These are phyloP conservation scores for Drosophila mayri DNA, from an alignment of 1,140 invertebrate genomes.

Conservation along the genomic window DNA sequence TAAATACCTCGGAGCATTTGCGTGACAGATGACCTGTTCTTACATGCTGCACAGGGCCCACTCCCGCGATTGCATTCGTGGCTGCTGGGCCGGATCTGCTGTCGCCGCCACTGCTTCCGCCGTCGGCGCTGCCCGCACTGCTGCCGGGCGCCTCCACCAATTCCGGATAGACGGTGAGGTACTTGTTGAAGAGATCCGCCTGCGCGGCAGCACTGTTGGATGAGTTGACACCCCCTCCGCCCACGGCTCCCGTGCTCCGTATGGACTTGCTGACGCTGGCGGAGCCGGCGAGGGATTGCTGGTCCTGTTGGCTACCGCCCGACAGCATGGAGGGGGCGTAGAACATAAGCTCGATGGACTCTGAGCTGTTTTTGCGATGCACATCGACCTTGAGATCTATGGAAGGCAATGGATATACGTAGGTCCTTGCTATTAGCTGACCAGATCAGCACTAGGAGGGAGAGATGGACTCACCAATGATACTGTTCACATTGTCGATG, in stretches of 20 bases:
- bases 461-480: constrained; percentile 87
- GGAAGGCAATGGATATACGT: no score
- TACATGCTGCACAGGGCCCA: constrained; percentile 9
- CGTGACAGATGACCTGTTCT: constrained; percentile 68
- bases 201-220: constrained; percentile 45
- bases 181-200: constrained; percentile 68
- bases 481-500: constrained; percentile 88
- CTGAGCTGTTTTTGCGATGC: constrained; percentile 95
- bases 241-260: constrained; percentile 33
- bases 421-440: background rate
- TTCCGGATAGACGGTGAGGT: constrained; percentile 78
- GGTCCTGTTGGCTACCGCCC: constrained; percentile 73
- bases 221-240: constrained; percentile 10
- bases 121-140: constrained; percentile 43
- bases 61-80: background rate
- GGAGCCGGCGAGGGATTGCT: constrained; percentile 75
- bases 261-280: constrained; percentile 79
- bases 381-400: constrained; percentile 95
- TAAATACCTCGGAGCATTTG: constrained; percentile 80
- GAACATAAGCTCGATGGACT: constrained; percentile 88
- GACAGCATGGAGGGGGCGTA: constrained; percentile 79
- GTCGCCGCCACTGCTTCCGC: constrained; percentile 35
- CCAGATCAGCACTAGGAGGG: background rate
- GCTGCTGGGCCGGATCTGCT: constrained; percentile 20
- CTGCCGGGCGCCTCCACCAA: constrained; percentile 49